phyloP scores from a whole-genome alignment of 2,888 invertebrate species.

The Heliconius hortense region DNA sequence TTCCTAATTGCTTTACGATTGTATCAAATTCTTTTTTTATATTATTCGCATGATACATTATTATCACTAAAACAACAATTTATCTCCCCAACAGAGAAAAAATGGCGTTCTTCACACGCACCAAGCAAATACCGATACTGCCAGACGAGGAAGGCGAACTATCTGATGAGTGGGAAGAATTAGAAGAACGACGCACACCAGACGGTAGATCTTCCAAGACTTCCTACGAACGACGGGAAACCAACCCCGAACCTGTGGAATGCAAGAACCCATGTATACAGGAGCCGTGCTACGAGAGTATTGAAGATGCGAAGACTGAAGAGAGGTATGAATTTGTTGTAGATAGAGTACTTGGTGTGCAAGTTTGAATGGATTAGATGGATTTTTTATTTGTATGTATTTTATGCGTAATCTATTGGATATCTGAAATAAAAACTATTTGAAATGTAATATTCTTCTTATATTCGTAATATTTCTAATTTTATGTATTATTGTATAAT shows the following conservation, averaged over 20 bases:
- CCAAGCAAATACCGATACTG: constrained; percentile 88
- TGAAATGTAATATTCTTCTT: background rate
- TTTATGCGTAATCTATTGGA: background rate
- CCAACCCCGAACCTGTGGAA: constrained; percentile 52
- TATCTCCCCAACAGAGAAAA: constrained; percentile 88
- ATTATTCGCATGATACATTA: background rate
- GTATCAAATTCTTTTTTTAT: background rate
- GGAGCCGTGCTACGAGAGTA: constrained; percentile 49
- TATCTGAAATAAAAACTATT: background rate
- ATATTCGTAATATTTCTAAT: background rate
- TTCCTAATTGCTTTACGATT: background rate
- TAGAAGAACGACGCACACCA: constrained; percentile 72
- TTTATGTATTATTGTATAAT: background rate
- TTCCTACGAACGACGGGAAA: constrained; percentile 65
- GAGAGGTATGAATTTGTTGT: constrained; percentile 90
- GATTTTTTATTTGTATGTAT: background rate
- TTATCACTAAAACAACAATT: constrained; percentile 5
- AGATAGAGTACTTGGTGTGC: constrained; percentile 91
- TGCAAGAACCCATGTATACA: constrained; percentile 60
- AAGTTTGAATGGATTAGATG: constrained; percentile 82
- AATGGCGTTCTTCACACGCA: constrained; percentile 97
- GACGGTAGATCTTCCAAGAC: constrained; percentile 76
- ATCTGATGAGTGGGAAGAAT: constrained; percentile 77
- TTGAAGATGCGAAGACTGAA: constrained; percentile 63
- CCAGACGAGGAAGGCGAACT: constrained; percentile 84